A percentile compares a stretch with the other conserved stretches of the same genome.
phyloP scores from a whole-genome alignment of 1,140 invertebrate species.

The Zaprionus davidi region DNA sequence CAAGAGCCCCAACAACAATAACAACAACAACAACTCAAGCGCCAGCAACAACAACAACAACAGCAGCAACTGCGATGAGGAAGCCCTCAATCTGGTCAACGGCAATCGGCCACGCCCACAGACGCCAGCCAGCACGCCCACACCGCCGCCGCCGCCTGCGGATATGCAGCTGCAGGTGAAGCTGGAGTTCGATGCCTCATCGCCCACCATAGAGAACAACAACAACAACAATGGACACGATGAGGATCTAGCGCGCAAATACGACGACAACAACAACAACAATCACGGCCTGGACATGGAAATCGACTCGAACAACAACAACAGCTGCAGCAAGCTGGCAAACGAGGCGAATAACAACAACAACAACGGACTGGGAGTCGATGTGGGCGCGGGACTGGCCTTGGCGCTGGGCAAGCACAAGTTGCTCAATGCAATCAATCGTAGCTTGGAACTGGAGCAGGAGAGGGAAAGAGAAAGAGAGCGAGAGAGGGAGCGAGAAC shows the following conservation, averaged over 20 bases:
- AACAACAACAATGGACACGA: conserved; percentile 68
- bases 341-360: conserved; percentile 31
- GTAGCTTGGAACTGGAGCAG: conserved; percentile 64
- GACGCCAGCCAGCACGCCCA: conserved; percentile 23
- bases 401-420: conserved; percentile 69
- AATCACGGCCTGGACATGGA: conserved; percentile 67
- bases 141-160: conserved; percentile 22
- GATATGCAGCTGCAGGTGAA: conserved; percentile 68
- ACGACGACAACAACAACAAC: conserved; percentile 78
- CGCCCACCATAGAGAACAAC: conserved; percentile 18
- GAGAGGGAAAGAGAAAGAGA: conserved; percentile 13
- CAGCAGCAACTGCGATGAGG: conserved; percentile 59
- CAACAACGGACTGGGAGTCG: conserved; percentile 37
- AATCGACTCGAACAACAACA: conserved; percentile 78
- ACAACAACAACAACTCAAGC: conserved; percentile 33
- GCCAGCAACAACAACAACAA: conserved; percentile 24
- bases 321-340: conserved; percentile 59
- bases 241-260: conserved; percentile 62
- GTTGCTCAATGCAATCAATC: conserved; percentile 69
- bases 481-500: conserved; percentile 9
- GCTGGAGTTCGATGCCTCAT: conserved; percentile 49
- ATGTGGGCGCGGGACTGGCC: conserved; percentile 43
- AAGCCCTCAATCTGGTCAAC: conserved; percentile 77
- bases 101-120: conserved; percentile 57
- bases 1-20: conserved; percentile 26